A percentile compares a stretch with the other conserved stretches of the same genome.
phyloP scores from a whole-genome alignment of 1,140 invertebrate genomes.

The Luehdorfia chinensis region DNA sequence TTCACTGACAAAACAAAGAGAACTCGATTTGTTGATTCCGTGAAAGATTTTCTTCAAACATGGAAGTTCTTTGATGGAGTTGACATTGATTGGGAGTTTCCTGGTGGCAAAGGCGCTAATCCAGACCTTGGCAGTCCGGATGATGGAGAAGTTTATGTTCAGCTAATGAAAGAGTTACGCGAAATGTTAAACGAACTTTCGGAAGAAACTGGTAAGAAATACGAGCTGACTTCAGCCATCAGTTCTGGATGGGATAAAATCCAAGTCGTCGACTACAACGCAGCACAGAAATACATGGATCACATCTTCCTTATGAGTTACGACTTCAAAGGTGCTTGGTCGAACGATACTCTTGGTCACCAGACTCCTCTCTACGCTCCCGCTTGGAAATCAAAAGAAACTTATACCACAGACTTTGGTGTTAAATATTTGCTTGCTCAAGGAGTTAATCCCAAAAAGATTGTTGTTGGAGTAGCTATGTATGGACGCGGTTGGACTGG shows the following conservation, averaged over 20 bases:
- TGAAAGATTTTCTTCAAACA: constrained; percentile 65
- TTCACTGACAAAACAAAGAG: constrained; percentile 60
- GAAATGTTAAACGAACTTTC: constrained; percentile 63
- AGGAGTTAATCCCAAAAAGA: constrained; percentile 64
- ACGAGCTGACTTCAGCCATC: constrained; percentile 67
- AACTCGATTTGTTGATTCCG: constrained; percentile 60
- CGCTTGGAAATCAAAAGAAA: constrained; percentile 58
- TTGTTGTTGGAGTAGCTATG: constrained; percentile 69
- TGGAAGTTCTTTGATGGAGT: constrained; percentile 74
- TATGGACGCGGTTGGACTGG: constrained; percentile 69
- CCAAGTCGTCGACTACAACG: constrained; percentile 63
- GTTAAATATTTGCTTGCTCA: constrained; percentile 59
- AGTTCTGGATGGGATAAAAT: constrained; percentile 71
- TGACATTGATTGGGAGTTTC: constrained; percentile 72
- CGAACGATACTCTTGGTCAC: constrained; percentile 63
- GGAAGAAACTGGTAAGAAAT: constrained; percentile 57
- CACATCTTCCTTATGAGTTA: constrained; percentile 72
- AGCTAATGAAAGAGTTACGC: constrained; percentile 64
- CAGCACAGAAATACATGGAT: constrained; percentile 66
- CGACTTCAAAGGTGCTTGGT: constrained; percentile 70
- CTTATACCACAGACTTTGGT: constrained; percentile 68
- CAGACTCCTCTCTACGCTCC: constrained; percentile 62
- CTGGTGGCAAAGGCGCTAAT: constrained; percentile 68
- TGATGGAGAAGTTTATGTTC: constrained; percentile 56
- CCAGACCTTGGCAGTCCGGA: constrained; percentile 57